Base-by-base conservation (phyloP, 2,113 vertebrate genomes). In the Marmota flaviventris region DNA sequence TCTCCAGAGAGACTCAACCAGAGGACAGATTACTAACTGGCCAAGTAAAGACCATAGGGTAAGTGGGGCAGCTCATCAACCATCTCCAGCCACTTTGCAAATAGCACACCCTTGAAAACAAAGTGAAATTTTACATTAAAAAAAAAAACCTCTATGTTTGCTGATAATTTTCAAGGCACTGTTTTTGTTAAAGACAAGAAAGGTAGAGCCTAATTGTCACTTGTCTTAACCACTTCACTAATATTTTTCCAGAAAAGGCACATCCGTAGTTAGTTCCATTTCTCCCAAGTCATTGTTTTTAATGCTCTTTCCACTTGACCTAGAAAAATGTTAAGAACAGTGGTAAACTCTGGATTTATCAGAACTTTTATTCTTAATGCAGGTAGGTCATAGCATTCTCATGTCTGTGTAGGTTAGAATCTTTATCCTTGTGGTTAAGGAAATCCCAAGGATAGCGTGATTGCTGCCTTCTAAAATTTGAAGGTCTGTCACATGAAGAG, bases 381-480 rank as follows among this genome's bases (percentile, higher is more conserved):
- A 95, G 95, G 85, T 89, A 91, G n/a, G 94, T 93, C 22, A 76
- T 91, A 90, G 24, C 17, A 69, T 81, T 37, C 56, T 84, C 94
- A 79, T 56, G 34, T 37, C 81, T 94, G 32, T 24, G 24, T 8
- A 95, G 82, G 0, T 67, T 39, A 91, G 79, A 88, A 22, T 32
- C 1, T 73, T 53, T 89, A 2, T 89, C 83, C 48, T 89, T 85
- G 78, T 77, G 97, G 42, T 48, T 92, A 93, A 95, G 79, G 61
- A 95, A 96, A 73, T 56, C 75, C 22, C 39, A 86, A 88, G 84
- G 32, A 42, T 24, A 6, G 11, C 3, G 1, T 63, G 5, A 56
- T 16, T 14, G 4, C 27, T 70, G 25, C 11, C 39, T 70, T 93
- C 29, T 3, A 51, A 17, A 70, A 27, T 32, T 45, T 37, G 5